These are phyloP conservation scores for Motacilla alba DNA, from an alignment of 2,113 vertebrate genomes.

Conservation along the genomic window DNA sequence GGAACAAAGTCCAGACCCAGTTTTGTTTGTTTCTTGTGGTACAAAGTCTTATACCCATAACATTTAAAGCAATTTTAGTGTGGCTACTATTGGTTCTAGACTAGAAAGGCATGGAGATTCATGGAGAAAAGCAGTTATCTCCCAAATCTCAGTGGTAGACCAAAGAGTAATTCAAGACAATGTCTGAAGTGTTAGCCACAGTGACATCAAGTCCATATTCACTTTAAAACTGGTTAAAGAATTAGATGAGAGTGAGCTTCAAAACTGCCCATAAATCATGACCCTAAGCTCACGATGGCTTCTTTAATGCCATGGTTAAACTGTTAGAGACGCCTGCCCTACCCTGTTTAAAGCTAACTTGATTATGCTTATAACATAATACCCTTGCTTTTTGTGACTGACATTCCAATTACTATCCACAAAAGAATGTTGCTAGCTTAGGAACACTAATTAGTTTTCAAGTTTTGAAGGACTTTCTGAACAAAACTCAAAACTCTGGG, in stretches of 20 bases:
- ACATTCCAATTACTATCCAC: constrained; percentile 18
- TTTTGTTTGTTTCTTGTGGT: background rate
- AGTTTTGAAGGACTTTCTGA: constrained; percentile 49
- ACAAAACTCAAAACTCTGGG: constrained; percentile 32
- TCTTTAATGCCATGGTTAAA: background rate
- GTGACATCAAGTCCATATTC: background rate
- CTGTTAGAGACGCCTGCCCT: background rate
- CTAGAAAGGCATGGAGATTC: background rate
- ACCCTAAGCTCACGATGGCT: background rate
- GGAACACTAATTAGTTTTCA: constrained; percentile 15
- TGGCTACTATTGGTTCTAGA: background rate
- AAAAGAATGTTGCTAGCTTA: constrained; percentile 2
- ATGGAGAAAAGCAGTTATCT: background rate
- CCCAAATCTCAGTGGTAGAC: background rate
- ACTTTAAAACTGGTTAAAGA: background rate
- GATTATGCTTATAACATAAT: constrained; percentile 8
- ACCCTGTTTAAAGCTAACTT: background rate
- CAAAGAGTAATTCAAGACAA: background rate
- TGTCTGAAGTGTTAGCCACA: background rate
- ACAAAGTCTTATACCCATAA: background rate
- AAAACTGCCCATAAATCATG: background rate
- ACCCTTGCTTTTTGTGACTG: constrained; percentile 30
- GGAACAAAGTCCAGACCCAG: background rate
- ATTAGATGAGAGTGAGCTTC: background rate
- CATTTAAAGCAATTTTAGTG: background rate